A percentile compares a stretch with the other conserved stretches of the same genome.
These are phyloP conservation scores for Steinernema khuongi DNA, from an alignment of 1,140 invertebrate species.

Conservation along the genomic window DNA sequence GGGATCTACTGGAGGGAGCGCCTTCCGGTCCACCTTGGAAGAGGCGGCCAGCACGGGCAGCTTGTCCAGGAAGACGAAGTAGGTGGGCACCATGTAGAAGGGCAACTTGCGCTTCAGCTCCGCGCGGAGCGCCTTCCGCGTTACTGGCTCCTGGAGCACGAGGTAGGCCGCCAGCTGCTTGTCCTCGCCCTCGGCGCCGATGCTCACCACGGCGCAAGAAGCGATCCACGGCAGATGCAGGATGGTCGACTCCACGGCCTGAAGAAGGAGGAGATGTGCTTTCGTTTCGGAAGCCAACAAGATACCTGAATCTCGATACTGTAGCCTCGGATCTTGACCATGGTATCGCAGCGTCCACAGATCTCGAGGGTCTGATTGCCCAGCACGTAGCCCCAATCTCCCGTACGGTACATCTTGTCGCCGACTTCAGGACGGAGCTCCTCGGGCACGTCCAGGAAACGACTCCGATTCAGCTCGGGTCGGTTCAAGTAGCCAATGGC, in stretches of 20 bases:
- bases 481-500: slow-evolving; percentile 63
- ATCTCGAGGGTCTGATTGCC: slow-evolving; percentile 63
- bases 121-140: slow-evolving; percentile 59
- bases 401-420: slow-evolving; percentile 60
- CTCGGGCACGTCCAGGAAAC: slow-evolving; percentile 59
- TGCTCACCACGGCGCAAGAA: slow-evolving; percentile 60
- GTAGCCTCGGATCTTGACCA: slow-evolving; percentile 65
- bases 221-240: slow-evolving; percentile 60
- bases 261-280: slow-evolving; percentile 21
- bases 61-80: slow-evolving; percentile 61
- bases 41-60: slow-evolving; percentile 61
- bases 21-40: slow-evolving; percentile 61
- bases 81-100: slow-evolving; percentile 65
- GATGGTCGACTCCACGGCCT: slow-evolving; percentile 63
- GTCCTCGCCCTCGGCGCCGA: slow-evolving; percentile 63
- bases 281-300: neutral
- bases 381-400: slow-evolving; percentile 63
- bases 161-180: slow-evolving; percentile 64
- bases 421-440: slow-evolving; percentile 47
- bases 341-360: slow-evolving; percentile 63
- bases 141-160: slow-evolving; percentile 58
- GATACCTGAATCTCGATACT: slow-evolving; percentile 64
- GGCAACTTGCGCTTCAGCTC: slow-evolving; percentile 62
- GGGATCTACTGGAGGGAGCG: slow-evolving; percentile 59
- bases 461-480: slow-evolving; percentile 61